Base-by-base conservation (phyloP, 2,113 vertebrate genomes). In the Apteryx mantelli region DNA sequence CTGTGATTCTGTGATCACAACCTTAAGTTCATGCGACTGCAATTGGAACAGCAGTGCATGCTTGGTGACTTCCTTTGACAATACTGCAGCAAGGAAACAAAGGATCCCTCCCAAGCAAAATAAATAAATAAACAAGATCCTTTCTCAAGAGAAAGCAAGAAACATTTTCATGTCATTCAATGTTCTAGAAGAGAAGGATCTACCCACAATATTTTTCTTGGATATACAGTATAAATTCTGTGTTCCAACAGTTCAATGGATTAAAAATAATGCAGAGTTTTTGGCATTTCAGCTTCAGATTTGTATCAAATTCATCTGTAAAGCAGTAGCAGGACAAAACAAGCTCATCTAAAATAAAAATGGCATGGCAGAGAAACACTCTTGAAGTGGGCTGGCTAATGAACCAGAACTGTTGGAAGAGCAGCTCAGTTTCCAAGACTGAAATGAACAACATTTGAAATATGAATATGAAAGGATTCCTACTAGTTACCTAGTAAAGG, bases 261-360 rank as follows among this genome's bases (percentile, higher is more conserved):
- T 77, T 64, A 66, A 89, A 93, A 95, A 66, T 61, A 87, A 82
- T 26, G 11, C 40, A 91, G 55, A 50, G 4, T 68, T 93, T 82
- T 26, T 63, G 40, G 32, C 82, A 22, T 48, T 2, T 0, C 48
- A 68, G 86, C 53, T 82, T 94, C 17, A 69, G 61, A 56, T 88
- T 94, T 92, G 3, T 4, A 53, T 82, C 32, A 84, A 73, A 69
- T 82, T 66, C n/a, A 36, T 89, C 56, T 65, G 38, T 0, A 2
- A 71, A 53, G 20, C 52, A 93, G 61, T 76, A 70, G 12, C 30
- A 80, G 70, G 34, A 61, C 5, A 63, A 89, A 92, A 55, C 18
- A 70, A 7, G 17, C 34, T 38, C 40, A 50, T 66, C 50, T 46
- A 13, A 73, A 75, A 18, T 15, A 83, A 78, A 90, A 91, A 65